phyloP scores from a whole-genome alignment of 2,888 invertebrate genomes.

The Heterodera filipjevi region DNA sequence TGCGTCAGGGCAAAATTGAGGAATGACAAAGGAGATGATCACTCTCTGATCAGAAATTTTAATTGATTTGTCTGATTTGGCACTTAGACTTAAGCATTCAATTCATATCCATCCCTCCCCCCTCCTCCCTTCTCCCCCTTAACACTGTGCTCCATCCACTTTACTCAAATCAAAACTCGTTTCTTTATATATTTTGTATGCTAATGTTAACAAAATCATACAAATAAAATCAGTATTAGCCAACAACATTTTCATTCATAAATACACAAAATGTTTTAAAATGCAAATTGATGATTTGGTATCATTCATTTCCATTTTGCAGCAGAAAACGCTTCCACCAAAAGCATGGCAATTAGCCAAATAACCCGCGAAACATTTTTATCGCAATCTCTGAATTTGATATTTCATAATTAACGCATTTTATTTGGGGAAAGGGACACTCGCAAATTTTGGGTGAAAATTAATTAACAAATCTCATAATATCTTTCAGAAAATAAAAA shows the following conservation, averaged over 20 bases:
- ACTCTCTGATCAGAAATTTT: neutral
- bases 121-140: neutral
- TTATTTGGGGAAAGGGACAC: too few species aligned
- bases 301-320: neutral
- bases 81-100: neutral
- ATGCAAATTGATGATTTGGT: neutral
- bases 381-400: too few species aligned
- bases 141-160: neutral
- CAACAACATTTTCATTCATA: neutral
- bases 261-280: neutral
- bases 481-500: too few species aligned
- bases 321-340: too few species aligned
- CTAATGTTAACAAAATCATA: neutral
- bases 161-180: neutral
- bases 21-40: conserved; percentile 1
- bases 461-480: too few species aligned
- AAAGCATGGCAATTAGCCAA: too few species aligned
- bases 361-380: too few species aligned
- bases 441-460: too few species aligned
- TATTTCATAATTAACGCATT: neutral
- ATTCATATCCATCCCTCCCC: neutral
- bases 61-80: neutral
- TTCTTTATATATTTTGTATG: neutral
- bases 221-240: neutral
- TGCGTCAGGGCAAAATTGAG: conserved; percentile 33